Base-by-base conservation (phyloP, 1,140 invertebrate genomes). In the Monomorium pharaonis region DNA sequence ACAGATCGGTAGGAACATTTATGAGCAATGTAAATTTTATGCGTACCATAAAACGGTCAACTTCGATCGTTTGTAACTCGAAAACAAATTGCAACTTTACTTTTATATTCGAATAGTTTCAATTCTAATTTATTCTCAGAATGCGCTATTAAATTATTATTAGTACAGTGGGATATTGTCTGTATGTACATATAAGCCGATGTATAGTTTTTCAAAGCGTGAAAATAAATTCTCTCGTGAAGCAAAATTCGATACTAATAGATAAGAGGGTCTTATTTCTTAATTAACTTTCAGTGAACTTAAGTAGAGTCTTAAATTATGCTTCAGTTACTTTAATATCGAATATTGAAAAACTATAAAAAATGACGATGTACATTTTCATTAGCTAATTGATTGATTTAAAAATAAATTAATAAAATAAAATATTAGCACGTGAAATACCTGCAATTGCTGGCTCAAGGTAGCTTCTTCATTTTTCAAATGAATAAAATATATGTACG, bases 241-340 rank as follows among this genome's bases (percentile, higher is more conserved):
- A 51, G 21, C 21, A 54, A 80, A 21, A 33, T 51, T 67, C n/a
- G 14, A 67, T 1, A 0, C n/a, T 67, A 24, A 65, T 78, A 78
- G 9, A 12, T 42, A 44, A 37, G 14, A 67, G 47, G 30, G 42
- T 80, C 47, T 51, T 42, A 80, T 80, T 65, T 7, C 33, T 69
- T 80, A 54, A 80, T 80, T 80, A 69, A 69, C 30, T 80, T 80
- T 6, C 21, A 30, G 30, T 42, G 30, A 1, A 37, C 47, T 80
- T 54, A 37, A 47, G n/a, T 51, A 80, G 49, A 56, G 16, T 54
- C 33, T 69, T 54, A 80, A 80, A 42, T 67, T 80, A 44, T 51
- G 27, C 69, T 58, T 69, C 18, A 54, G 1, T 80, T 80, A 80
- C 9, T 27, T 63, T 69, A 67, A 69, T 54, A 69, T 80, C 14